Base-by-base conservation (phyloP, 1,140 invertebrate genomes). In the Heliconius eleuchia region DNA sequence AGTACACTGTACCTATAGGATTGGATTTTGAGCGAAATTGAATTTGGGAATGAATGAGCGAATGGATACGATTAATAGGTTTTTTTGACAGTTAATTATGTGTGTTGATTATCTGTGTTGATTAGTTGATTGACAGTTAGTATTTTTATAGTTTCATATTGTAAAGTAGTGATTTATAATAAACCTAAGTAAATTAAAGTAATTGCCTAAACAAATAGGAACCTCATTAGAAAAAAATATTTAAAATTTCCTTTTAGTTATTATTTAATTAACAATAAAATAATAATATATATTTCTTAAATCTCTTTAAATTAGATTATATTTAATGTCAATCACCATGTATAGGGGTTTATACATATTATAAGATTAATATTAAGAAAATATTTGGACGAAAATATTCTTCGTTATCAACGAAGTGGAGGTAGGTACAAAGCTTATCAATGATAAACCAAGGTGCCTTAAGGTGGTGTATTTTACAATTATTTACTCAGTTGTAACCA, bases 1-100 rank as follows among this genome's bases (percentile, higher is more conserved):
- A 80, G 85, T 91, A 16, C 87, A 66, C 27, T 27, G 27, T 66
- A 30, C 60, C 23, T 66, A 66, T 88, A 84, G 85, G 71, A 55
- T 30, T 77, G 78, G 85, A 88, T 79, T 66, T 66, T 66, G 30
- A 66, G 27, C 60, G 60, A 66, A 79, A 83, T 81, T 80, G 84
- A 84, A 86, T 83, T 84, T 81, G 74, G 81, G 66, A 50, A 71
- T 76, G 74, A 76, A 76, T 76, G 74, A 71, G 50, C 16, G 39
- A 39, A 23, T 75, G 52, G 18, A 27, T 75, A n/a, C n/a, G 2
- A 57, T 57, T 23, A 1, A 23, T 66, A 30, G 60, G 1, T 30
- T 5, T 27, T 66, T 66, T 30, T 66, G 60, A 66, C 60, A 66
- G 13, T 16, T 27, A 9, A 3, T 66, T 13, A n/a, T 9, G n/a